Base-by-base conservation (phyloP, 2,113 vertebrate genomes). In the Cettia cetti region DNA sequence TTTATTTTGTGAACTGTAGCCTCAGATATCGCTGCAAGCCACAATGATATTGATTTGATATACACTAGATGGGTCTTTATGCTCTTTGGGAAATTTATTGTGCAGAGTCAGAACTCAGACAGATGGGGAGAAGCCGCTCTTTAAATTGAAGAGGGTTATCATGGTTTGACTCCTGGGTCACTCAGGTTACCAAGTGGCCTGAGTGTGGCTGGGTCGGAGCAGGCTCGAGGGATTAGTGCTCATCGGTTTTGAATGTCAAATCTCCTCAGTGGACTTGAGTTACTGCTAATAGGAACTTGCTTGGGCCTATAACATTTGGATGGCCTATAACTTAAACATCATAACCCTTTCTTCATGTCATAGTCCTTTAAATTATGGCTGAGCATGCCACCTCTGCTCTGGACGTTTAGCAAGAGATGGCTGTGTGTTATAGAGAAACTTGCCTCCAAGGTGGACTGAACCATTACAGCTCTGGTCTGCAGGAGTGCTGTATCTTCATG, bases 1-100 rank as follows among this genome's bases (percentile, higher is more conserved):
- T 98, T 98, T 98, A 98, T 98, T 98, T 98, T 97, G 98, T 98
- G 98, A 98, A 98, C 98, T 98, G 98, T 98, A 98, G 98, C 98
- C 98, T 98, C 97, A 95, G 98, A 98, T 98, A 98, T 97, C 69
- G 82, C 98, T 98, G 97, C 81, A 82, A 98, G 98, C 97, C 98
- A 97, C 97, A 95, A 86, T 97, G 98, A 98, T 98, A 98, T 98
- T 98, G 98, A 98, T 98, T 98, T 98, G 98, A 98, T 98, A 98
- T 98, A 98, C 98, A 98, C 98, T 98, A 97, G 98, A 98, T 98
- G 98, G 98, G 97, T 98, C 97, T 98, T 98, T 98, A 98, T 96
- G 98, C 98, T 98, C 98, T 98, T 96, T 95, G 97, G 98, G 98
- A 98, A 98, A 98, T 98, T 98, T 98, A 98, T 98, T 98, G 98